A percentile compares a stretch with the other conserved stretches of the same genome.
These are phyloP conservation scores for Scomber scombrus DNA, from an alignment of 2,113 vertebrate species.

Conservation along the genomic window DNA sequence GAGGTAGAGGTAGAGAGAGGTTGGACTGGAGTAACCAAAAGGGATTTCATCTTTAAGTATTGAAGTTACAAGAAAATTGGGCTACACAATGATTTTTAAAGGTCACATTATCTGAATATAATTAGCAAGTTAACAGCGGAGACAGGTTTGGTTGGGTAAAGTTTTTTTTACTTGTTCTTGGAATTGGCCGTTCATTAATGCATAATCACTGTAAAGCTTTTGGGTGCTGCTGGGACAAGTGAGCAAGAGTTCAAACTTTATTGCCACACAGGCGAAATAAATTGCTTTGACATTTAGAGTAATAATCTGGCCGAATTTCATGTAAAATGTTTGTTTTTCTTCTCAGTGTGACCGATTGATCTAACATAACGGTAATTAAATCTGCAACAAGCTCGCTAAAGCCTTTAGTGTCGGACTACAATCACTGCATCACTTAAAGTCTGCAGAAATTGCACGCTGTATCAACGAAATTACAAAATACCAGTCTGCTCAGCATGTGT, in stretches of 20 bases:
- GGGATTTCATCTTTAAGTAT: too few relatives aligned
- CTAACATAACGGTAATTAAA: conserved; percentile 11
- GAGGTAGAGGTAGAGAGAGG: too few relatives aligned
- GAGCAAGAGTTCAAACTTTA: conserved; percentile 7
- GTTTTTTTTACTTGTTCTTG: too few relatives aligned
- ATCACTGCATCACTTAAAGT: conserved; percentile 2
- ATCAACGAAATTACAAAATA: conserved; percentile 9
- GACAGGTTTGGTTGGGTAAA: too few relatives aligned
- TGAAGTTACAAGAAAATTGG: too few relatives aligned
- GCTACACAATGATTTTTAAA: too few relatives aligned
- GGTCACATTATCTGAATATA: too few relatives aligned
- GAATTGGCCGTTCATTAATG: too few relatives aligned
- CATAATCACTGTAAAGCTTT: too few relatives aligned
- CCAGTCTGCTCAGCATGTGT: background rate
- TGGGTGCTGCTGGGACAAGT: too few relatives aligned
- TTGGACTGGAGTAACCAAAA: too few relatives aligned
- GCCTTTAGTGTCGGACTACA: background rate
- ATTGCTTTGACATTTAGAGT: background rate
- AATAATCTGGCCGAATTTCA: background rate
- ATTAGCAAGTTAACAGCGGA: too few relatives aligned
- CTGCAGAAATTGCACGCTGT: conserved; percentile 1
- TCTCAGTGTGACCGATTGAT: background rate
- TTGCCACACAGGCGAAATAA: background rate
- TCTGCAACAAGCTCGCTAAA: background rate
- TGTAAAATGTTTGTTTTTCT: conserved; percentile 33